Conservation (phyloP, 2,888 invertebrate species). For the Trichopoda pennipes region DNA sequence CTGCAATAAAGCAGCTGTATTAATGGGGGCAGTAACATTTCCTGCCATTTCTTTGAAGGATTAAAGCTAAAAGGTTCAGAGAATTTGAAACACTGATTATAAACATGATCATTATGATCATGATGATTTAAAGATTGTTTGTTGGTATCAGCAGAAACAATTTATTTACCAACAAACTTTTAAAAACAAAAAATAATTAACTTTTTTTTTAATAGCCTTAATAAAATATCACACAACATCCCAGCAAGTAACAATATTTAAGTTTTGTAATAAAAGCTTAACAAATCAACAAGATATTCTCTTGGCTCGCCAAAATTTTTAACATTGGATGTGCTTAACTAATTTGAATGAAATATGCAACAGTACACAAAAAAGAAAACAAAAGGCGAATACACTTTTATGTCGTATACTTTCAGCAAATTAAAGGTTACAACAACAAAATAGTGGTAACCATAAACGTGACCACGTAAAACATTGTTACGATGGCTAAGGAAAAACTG, state of each 20-base stretch:
- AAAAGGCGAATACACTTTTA: slow-evolving; percentile 53
- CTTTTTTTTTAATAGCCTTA: neutral
- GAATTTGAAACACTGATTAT: slow-evolving; percentile 24
- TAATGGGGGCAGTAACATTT: slow-evolving; percentile 7
- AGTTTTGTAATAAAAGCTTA: too few relatives aligned
- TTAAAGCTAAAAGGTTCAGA: slow-evolving; percentile 10
- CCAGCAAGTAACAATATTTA: neutral
- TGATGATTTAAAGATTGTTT: slow-evolving; percentile 26
- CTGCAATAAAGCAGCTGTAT: too few relatives aligned
- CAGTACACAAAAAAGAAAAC: slow-evolving; percentile 5
- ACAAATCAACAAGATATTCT: neutral
- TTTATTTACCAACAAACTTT: neutral
- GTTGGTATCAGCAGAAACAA: neutral
- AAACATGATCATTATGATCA: slow-evolving; percentile 26
- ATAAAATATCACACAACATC: neutral
- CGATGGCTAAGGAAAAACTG: slow-evolving; percentile 16
- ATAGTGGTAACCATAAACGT: slow-evolving; percentile 60
- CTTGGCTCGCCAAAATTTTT: neutral
- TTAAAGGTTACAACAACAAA: slow-evolving; percentile 28
- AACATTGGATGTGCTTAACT: slow-evolving; percentile 62
- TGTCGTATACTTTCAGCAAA: slow-evolving; percentile 39
- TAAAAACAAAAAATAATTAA: slow-evolving; percentile 53
- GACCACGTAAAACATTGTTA: slow-evolving; percentile 54
- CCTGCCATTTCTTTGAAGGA: neutral
- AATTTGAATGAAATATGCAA: slow-evolving; percentile 56